Evolutionary conservation across 2,113 vertebrate species (phyloP).

Genomic region (Megaceryle torquata): DNA sequence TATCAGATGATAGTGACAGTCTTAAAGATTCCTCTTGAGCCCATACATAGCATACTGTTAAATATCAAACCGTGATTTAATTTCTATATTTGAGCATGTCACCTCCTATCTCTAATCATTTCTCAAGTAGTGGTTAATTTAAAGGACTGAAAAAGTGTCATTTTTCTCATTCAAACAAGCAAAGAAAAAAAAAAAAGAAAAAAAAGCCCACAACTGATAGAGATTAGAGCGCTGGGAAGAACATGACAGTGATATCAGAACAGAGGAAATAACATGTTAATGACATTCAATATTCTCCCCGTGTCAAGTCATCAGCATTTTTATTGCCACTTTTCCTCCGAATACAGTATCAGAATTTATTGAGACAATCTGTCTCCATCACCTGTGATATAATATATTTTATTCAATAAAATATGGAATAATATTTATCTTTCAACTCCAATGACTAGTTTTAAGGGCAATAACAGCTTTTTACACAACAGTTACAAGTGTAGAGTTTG

Average conservation of each 20-base stretch:
- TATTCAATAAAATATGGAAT: slow-evolving; percentile 81
- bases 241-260: slow-evolving; percentile 74
- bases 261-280: slow-evolving; percentile 79
- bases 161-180: slow-evolving; percentile 63
- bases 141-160: slow-evolving; percentile 47
- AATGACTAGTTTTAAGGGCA: slow-evolving; percentile 71
- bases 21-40: slow-evolving; percentile 5
- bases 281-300: slow-evolving; percentile 79
- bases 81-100: slow-evolving; percentile 51
- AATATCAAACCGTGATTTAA: slow-evolving; percentile 51
- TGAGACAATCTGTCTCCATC: slow-evolving; percentile 85
- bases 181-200: slow-evolving; percentile 17
- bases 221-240: slow-evolving; percentile 66
- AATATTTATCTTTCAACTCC: slow-evolving; percentile 83
- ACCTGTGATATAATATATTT: slow-evolving; percentile 84
- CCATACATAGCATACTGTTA: background rate
- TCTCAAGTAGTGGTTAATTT: slow-evolving; percentile 58
- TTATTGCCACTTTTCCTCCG: slow-evolving; percentile 80
- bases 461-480: slow-evolving; percentile 69
- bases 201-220: slow-evolving; percentile 16
- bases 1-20: background rate
- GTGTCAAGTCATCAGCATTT: slow-evolving; percentile 82
- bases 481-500: slow-evolving; percentile 55
- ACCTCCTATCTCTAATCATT: slow-evolving; percentile 37
- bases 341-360: slow-evolving; percentile 85